phyloP scores from a whole-genome alignment of 1,140 invertebrate species.

The Notospermus geniculatus region DNA sequence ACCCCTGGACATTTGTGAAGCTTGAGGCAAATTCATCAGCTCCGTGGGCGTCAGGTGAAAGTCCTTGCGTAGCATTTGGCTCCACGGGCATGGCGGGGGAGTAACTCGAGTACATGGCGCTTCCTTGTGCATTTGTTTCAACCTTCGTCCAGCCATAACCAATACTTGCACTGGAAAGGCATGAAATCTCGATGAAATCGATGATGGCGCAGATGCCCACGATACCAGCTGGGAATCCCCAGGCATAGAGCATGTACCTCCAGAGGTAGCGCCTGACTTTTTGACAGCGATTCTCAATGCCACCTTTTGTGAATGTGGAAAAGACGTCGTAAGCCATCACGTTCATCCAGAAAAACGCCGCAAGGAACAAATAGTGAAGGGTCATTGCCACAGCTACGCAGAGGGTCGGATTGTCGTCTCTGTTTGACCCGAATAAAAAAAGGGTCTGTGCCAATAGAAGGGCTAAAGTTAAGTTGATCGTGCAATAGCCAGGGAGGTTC shows the following conservation, averaged over 20 bases:
- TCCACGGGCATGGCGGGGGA: too few relatives aligned
- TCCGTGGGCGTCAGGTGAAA: too few relatives aligned
- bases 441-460: conserved; percentile 58
- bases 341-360: conserved; percentile 65
- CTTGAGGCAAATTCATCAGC: background rate
- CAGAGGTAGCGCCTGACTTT: conserved; percentile 48
- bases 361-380: conserved; percentile 61
- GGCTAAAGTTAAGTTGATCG: conserved; percentile 58
- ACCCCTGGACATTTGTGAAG: conserved; percentile 26
- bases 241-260: conserved; percentile 61
- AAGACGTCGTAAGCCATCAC: conserved; percentile 64
- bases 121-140: too few relatives aligned
- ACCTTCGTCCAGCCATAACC: conserved; percentile 31
- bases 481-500: conserved; percentile 61
- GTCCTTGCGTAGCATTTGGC: too few relatives aligned
- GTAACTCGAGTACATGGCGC: too few relatives aligned
- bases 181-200: conserved; percentile 54
- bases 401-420: conserved; percentile 11
- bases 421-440: conserved; percentile 52
- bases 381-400: conserved; percentile 53
- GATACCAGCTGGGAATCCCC: conserved; percentile 59
- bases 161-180: conserved; percentile 22
- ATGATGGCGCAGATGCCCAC: conserved; percentile 56
- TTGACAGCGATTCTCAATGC: conserved; percentile 28
- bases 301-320: conserved; percentile 61